Conservation (phyloP, 2,113 vertebrate genomes). For the Psittacula cyanocephala region DNA sequence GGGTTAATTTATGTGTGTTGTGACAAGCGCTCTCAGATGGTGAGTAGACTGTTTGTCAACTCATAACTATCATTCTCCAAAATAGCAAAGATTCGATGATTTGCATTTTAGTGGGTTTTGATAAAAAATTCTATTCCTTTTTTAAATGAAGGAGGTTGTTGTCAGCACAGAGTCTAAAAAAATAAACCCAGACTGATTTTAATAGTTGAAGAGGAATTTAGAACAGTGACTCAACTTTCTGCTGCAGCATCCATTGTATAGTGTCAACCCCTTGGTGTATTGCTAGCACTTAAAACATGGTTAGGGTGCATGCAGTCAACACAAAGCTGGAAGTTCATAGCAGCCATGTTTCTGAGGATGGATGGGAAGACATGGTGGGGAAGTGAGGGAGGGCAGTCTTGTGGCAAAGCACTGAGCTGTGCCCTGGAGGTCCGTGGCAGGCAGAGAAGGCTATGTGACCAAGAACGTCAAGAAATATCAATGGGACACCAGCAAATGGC, state of each 20-base stretch:
- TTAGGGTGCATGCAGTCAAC: background rate
- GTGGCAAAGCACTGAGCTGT: background rate
- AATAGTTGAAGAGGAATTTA: background rate
- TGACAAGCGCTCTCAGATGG: slow-evolving; percentile 54
- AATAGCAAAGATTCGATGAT: slow-evolving; percentile 1
- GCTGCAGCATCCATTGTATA: background rate
- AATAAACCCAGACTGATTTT: background rate
- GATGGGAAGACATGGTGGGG: background rate
- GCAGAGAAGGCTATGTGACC: background rate
- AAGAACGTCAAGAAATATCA: background rate
- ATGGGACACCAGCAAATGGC: background rate
- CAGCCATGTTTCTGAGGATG: background rate
- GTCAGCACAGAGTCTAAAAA: background rate
- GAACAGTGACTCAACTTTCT: background rate
- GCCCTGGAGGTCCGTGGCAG: background rate
- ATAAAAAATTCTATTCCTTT: background rate
- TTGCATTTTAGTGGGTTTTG: slow-evolving; percentile 35
- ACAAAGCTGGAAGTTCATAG: background rate
- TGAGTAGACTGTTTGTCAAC: slow-evolving; percentile 58
- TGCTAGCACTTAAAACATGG: background rate
- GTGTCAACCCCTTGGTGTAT: background rate
- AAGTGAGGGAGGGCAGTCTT: background rate
- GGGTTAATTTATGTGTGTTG: too few species aligned
- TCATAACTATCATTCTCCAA: slow-evolving; percentile 24
- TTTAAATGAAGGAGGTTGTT: background rate